phyloP scores from a whole-genome alignment of 2,113 vertebrate genomes.

The Drymodes brunneopygia region DNA sequence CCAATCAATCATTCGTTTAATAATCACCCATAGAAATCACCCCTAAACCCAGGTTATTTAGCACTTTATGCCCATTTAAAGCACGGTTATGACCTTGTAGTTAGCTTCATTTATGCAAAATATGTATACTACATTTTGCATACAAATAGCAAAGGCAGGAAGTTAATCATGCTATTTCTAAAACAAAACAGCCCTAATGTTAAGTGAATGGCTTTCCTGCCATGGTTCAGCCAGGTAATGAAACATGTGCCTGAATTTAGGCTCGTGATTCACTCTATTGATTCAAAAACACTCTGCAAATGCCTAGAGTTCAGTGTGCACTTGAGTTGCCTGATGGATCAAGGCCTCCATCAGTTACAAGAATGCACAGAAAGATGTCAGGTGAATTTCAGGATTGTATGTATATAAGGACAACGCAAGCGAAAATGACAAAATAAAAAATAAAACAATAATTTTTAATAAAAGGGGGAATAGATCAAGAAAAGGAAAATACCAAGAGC shows the following conservation, averaged over 20 bases:
- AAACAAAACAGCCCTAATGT: conserved; percentile 24
- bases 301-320: not conserved
- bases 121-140: not conserved
- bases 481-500: not conserved
- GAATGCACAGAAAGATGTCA: not conserved
- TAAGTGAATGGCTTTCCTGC: conserved; percentile 22
- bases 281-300: not conserved
- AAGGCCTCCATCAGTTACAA: not conserved
- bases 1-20: conserved; percentile 1
- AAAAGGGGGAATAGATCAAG: too few relatives aligned
- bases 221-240: conserved; percentile 8
- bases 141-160: conserved; percentile 13
- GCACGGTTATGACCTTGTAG: conserved; percentile 2
- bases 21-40: not conserved
- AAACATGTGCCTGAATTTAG: not conserved
- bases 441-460: not conserved
- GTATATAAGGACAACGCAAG: not conserved
- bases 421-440: not conserved
- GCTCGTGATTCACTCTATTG: not conserved
- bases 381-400: not conserved
- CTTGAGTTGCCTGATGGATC: not conserved
- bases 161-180: conserved; percentile 37
- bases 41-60: not conserved
- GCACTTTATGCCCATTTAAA: conserved; percentile 20
- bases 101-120: conserved; percentile 18